Percentiles rank a stretch among this genome's conserved stretches.
phyloP scores from a whole-genome alignment of 2,888 invertebrate species.

The Phortica magna region DNA sequence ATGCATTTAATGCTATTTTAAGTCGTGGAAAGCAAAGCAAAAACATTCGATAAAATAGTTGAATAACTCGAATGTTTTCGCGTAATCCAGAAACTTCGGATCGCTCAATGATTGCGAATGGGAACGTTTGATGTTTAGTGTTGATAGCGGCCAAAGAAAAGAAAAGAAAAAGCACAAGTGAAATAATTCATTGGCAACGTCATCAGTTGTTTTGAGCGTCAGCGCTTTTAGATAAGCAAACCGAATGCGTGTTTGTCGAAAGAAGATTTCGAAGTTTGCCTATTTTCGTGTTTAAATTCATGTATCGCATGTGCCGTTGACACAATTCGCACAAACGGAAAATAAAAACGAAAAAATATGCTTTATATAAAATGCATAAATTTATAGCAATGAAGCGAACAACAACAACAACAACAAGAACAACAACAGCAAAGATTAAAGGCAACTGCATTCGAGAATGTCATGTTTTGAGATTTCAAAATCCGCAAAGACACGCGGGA shows the following conservation, averaged over 20 bases:
- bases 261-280: background rate
- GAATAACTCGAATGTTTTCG: too few species aligned
- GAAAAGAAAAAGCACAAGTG: background rate
- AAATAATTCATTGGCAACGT: too few species aligned
- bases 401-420: too few species aligned
- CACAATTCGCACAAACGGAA: slow-evolving; percentile 26
- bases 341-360: slow-evolving; percentile 59
- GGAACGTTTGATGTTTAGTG: too few species aligned
- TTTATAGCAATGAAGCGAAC: slow-evolving; percentile 43
- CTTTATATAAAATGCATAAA: slow-evolving; percentile 43
- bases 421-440: background rate
- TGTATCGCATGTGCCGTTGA: background rate
- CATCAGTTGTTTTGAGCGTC: too few species aligned
- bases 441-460: background rate
- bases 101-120: too few species aligned
- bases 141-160: slow-evolving; percentile 15
- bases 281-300: background rate
- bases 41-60: too few species aligned
- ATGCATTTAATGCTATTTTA: too few species aligned
- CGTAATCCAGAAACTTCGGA: too few species aligned
- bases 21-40: too few species aligned
- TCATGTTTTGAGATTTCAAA: background rate
- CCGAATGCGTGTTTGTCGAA: too few species aligned
- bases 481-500: background rate
- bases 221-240: too few species aligned